A percentile compares a stretch with the other conserved stretches of the same genome.
Conservation (phyloP, 2,113 vertebrate species). For the Saccopteryx leptura region DNA sequence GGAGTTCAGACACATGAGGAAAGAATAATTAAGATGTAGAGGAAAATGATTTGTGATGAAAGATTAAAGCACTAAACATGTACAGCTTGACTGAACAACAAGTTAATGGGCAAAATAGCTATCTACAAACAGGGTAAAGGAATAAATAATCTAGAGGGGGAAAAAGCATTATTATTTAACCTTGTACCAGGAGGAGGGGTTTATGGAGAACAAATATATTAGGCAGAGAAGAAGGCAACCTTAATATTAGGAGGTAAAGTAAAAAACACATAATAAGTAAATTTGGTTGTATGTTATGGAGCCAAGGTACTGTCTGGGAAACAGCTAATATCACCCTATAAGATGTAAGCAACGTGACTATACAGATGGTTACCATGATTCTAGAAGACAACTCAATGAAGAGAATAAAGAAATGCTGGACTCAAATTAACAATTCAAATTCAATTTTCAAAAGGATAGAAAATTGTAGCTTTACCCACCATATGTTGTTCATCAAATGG, state of each 20-base stretch:
- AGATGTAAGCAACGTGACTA: background rate
- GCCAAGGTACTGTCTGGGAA: background rate
- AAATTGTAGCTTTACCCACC: background rate
- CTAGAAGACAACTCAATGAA: background rate
- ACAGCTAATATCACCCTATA: background rate
- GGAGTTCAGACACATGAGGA: slow-evolving; percentile 61
- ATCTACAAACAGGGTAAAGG: slow-evolving; percentile 29
- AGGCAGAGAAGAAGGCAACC: background rate
- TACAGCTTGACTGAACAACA: background rate
- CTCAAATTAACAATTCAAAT: background rate
- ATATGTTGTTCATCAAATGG: background rate
- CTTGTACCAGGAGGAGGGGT: background rate
- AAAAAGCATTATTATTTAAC: background rate
- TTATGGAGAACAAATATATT: slow-evolving; percentile 28
- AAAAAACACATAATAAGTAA: background rate
- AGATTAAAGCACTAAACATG: slow-evolving; percentile 56
- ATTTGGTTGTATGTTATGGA: background rate
- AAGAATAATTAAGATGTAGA: slow-evolving; percentile 55
- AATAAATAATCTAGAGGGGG: background rate
- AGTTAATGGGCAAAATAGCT: background rate
- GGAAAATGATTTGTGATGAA: slow-evolving; percentile 50
- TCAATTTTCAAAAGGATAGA: background rate
- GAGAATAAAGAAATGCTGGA: background rate
- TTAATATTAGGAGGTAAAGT: background rate
- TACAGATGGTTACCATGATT: background rate